Percentiles rank a stretch among this genome's conserved stretches.
Evolutionary conservation across 2,888 invertebrate species (phyloP).

Genomic region (Ophion ventricosus): DNA sequence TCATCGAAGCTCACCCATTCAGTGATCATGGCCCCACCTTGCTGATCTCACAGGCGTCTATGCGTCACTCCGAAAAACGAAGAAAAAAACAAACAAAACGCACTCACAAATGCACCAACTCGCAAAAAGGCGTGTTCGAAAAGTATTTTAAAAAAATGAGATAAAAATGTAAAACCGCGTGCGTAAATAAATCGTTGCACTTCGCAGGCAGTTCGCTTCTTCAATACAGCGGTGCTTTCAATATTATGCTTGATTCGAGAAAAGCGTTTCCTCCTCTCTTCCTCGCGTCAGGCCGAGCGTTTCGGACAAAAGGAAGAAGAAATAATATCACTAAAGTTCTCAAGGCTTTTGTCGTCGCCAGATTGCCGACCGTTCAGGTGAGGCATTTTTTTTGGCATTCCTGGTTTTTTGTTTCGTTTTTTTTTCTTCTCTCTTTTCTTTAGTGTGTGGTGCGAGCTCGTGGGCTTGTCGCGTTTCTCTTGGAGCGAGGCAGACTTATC

Average conservation of each 20-base stretch:
- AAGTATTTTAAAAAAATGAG: background rate
- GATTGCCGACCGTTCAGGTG: slow-evolving; percentile 61
- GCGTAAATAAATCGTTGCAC: slow-evolving; percentile 45
- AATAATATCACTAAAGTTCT: slow-evolving; percentile 39
- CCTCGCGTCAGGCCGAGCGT: slow-evolving; percentile 34
- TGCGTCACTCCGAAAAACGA: slow-evolving; percentile 22
- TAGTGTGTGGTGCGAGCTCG: background rate
- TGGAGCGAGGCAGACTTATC: slow-evolving; percentile 29
- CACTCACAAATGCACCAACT: slow-evolving; percentile 24
- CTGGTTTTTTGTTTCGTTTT: slow-evolving; percentile 18
- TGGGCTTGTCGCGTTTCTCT: slow-evolving; percentile 22
- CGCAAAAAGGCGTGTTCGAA: slow-evolving; percentile 16
- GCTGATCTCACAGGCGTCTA: slow-evolving; percentile 35
- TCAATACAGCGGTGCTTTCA: slow-evolving; percentile 13
- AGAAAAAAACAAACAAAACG: slow-evolving; percentile 11
- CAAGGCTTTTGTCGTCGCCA: slow-evolving; percentile 59
- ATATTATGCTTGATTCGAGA: slow-evolving; percentile 43
- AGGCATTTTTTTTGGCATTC: slow-evolving; percentile 64
- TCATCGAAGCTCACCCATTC: slow-evolving; percentile 78
- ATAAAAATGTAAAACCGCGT: slow-evolving; percentile 7
- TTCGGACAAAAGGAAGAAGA: slow-evolving; percentile 19
- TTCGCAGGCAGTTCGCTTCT: background rate
- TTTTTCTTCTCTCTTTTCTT: slow-evolving; percentile 34
- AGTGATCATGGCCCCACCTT: slow-evolving; percentile 77
- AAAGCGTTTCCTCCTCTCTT: slow-evolving; percentile 17